These are phyloP conservation scores for Diachasma alloeum DNA, from an alignment of 1,140 invertebrate species.

Conservation along the genomic window DNA sequence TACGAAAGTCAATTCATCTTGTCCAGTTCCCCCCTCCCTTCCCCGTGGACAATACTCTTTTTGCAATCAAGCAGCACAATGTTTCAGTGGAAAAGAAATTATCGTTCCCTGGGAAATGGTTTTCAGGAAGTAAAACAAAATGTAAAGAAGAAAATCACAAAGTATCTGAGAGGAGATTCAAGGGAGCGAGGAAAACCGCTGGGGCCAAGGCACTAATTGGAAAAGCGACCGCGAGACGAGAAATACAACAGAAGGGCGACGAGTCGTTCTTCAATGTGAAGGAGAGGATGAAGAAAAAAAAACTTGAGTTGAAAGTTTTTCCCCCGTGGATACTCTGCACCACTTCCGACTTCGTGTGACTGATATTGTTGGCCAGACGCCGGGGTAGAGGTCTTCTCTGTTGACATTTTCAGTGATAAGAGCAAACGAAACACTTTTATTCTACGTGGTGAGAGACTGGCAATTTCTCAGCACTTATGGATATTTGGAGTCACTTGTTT, in stretches of 20 bases:
- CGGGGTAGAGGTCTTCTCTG: background rate
- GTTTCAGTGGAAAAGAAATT: no score
- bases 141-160: background rate
- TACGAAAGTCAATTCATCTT: no score
- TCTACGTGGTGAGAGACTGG: background rate
- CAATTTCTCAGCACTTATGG: background rate
- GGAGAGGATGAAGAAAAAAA: background rate
- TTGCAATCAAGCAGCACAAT: no score
- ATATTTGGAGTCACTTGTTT: background rate
- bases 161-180: background rate
- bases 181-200: background rate
- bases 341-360: background rate
- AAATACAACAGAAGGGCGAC: conserved; percentile 7
- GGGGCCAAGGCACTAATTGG: background rate
- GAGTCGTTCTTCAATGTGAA: background rate
- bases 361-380: background rate
- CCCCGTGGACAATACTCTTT: no score
- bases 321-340: background rate
- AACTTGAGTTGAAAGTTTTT: background rate
- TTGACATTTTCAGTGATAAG: background rate
- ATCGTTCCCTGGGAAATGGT: no score
- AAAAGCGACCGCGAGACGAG: conserved; percentile 9
- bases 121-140: no score
- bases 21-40: no score
- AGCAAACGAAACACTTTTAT: background rate